Evolutionary conservation across 2,888 invertebrate species (phyloP).

Genomic region (Busseola fusca): DNA sequence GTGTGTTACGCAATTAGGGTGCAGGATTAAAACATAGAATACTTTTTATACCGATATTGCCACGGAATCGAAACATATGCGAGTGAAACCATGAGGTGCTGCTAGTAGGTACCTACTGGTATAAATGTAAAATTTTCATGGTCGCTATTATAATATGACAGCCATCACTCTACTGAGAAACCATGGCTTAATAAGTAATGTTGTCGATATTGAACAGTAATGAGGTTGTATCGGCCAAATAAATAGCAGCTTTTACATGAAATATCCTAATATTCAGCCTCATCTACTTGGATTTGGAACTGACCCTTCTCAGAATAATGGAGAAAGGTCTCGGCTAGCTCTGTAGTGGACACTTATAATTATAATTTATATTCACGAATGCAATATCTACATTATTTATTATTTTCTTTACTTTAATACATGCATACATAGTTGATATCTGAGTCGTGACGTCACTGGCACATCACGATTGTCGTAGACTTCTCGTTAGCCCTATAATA

Average conservation of each 20-base stretch:
- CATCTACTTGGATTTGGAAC: background rate
- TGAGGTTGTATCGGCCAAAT: background rate
- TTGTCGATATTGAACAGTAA: background rate
- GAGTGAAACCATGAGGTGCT: no score
- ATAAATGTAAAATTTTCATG: no score
- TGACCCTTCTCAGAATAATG: background rate
- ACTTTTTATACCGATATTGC: no score
- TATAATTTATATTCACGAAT: constrained; percentile 9
- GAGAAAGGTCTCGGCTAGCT: background rate
- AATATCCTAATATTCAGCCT: background rate
- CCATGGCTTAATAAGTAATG: background rate
- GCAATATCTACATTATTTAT: constrained; percentile 46
- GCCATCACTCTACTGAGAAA: background rate
- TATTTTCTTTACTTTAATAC: constrained; percentile 60
- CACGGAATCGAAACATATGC: no score
- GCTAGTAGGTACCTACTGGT: no score
- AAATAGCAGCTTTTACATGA: background rate
- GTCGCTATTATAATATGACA: background rate
- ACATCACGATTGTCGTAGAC: constrained; percentile 27
- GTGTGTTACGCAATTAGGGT: no score
- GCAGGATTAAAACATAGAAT: no score
- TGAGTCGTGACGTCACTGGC: constrained; percentile 61
- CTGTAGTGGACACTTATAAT: constrained; percentile 11
- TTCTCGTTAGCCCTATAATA: constrained; percentile 23
- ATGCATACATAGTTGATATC: constrained; percentile 68